Conservation (phyloP, 92 coral and sea anemone species). For the Phenganax marumi region DNA sequence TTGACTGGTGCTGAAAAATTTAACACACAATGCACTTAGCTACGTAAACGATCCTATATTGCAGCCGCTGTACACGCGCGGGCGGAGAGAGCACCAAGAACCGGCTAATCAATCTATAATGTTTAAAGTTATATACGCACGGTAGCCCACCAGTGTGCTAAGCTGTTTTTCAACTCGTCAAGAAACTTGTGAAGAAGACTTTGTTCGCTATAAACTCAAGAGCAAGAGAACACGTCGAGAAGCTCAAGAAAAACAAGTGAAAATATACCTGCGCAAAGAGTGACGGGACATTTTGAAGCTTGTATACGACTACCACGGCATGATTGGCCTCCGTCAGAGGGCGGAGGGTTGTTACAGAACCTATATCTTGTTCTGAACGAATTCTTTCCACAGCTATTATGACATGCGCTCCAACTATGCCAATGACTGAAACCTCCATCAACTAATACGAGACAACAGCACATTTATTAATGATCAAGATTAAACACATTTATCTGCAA, state of each 20-base stretch:
- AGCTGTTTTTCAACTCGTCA: too few relatives aligned
- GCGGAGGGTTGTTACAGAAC: constrained; percentile 41
- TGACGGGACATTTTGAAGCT: constrained; percentile 9
- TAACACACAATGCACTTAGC: background rate
- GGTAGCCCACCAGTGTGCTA: too few relatives aligned
- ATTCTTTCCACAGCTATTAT: constrained; percentile 17
- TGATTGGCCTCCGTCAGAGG: constrained; percentile 31
- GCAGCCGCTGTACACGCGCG: too few relatives aligned
- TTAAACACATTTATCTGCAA: background rate
- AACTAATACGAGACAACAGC: constrained; percentile 8
- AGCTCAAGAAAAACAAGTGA: too few relatives aligned
- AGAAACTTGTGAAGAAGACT: too few relatives aligned
- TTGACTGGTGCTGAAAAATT: constrained; percentile 46
- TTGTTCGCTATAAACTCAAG: too few relatives aligned
- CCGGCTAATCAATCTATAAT: too few relatives aligned
- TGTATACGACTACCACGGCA: constrained; percentile 35
- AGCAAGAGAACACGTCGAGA: too few relatives aligned
- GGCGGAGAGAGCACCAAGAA: too few relatives aligned
- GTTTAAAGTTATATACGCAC: too few relatives aligned
- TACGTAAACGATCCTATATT: too few relatives aligned
- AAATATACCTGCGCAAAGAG: constrained; percentile 11
- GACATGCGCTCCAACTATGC: constrained; percentile 43
- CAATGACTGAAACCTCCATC: constrained; percentile 42
- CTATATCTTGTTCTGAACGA: constrained; percentile 31
- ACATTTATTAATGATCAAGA: background rate